phyloP scores from a whole-genome alignment of 2,113 vertebrate species.

The Hystrix cristata region DNA sequence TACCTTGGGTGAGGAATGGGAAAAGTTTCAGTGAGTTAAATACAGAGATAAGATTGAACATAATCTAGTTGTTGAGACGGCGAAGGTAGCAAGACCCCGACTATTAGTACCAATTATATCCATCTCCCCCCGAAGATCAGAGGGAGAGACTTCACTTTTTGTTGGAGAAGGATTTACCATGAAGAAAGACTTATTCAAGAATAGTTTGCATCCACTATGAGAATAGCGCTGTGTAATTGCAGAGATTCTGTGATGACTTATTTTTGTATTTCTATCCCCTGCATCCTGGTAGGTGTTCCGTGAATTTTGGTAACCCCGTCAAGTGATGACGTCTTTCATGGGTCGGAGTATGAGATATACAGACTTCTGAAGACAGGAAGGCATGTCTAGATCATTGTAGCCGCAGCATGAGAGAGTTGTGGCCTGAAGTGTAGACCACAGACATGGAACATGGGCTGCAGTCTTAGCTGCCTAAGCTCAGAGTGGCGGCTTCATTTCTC shows the following conservation, averaged over 20 bases:
- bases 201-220: neutral
- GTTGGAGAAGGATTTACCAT: neutral
- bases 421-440: neutral
- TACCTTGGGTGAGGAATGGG: neutral
- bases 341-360: neutral
- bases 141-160: neutral
- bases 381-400: neutral
- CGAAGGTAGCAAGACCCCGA: neutral
- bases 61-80: neutral
- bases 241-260: neutral
- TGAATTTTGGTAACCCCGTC: neutral
- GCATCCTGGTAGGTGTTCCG: neutral
- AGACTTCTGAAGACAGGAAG: conserved; percentile 9
- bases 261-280: neutral
- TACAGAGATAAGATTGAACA: neutral
- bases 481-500: neutral
- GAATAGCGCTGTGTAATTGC: neutral
- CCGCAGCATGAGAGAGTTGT: neutral
- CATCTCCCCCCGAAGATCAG: neutral
- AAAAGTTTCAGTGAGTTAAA: neutral
- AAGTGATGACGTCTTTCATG: neutral
- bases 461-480: neutral
- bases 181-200: neutral
- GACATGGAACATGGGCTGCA: neutral
- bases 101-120: neutral